Evolutionary conservation across 2,113 vertebrate genomes (phyloP).

Genomic region (Melanocharis versteri): DNA sequence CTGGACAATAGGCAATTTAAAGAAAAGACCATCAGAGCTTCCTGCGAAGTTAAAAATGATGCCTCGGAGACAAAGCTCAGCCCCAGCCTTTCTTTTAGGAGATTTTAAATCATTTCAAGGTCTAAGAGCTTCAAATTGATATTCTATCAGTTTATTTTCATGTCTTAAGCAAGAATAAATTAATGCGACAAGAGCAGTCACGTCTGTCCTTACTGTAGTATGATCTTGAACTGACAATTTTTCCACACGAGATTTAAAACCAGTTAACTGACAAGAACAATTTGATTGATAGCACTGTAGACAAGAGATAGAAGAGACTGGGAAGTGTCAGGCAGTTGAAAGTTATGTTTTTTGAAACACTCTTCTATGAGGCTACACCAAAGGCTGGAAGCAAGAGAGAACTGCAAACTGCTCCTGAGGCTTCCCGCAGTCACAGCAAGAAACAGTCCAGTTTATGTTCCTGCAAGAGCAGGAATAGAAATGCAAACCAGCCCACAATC

Average conservation of each 20-base stretch:
- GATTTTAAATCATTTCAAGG: constrained; percentile 35
- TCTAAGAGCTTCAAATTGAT: neutral
- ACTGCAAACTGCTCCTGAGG: neutral
- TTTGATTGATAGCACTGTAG: neutral
- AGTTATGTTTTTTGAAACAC: constrained; percentile 2
- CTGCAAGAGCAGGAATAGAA: neutral
- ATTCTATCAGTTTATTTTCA: constrained; percentile 10
- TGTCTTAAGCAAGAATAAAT: constrained; percentile 6
- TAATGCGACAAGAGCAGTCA: neutral
- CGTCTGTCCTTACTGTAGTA: neutral
- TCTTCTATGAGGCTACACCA: neutral
- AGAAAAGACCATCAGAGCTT: constrained; percentile 32
- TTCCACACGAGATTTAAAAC: neutral
- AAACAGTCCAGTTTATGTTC: neutral
- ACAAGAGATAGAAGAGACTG: neutral
- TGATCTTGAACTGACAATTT: neutral
- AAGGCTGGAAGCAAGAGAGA: neutral
- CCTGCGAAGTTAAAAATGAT: constrained; percentile 22
- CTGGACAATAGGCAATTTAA: constrained; percentile 47
- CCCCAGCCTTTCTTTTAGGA: neutral
- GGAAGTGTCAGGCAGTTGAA: neutral
- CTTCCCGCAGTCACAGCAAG: neutral
- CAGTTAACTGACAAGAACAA: neutral
- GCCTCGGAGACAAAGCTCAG: constrained; percentile 17
- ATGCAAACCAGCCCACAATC: neutral